These are phyloP conservation scores for Galemys pyrenaicus DNA, from an alignment of 2,113 vertebrate species.

Conservation along the genomic window DNA sequence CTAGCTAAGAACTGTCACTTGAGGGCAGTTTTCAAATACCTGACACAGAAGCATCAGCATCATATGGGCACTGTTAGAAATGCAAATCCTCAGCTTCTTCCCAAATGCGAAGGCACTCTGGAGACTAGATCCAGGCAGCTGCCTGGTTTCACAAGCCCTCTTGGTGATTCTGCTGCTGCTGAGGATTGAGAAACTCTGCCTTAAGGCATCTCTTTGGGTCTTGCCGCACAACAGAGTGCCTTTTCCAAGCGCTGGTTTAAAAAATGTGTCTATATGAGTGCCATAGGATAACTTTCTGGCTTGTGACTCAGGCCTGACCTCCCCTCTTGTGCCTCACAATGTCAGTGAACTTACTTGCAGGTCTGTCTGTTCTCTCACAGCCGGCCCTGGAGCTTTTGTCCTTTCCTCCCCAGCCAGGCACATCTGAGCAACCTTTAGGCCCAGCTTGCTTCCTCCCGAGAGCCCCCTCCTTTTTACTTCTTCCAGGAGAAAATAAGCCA, in stretches of 20 bases:
- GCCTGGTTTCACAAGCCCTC: not conserved
- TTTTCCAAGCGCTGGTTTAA: not conserved
- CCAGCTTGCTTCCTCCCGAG: not conserved
- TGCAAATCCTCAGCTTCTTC: not conserved
- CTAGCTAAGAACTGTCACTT: not conserved
- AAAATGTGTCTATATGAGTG: not conserved
- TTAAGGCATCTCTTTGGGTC: not conserved
- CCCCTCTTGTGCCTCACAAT: not conserved
- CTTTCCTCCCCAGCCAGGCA: not conserved
- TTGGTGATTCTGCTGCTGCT: not conserved
- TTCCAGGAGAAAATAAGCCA: not conserved
- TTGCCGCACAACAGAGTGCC: not conserved
- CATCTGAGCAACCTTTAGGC: not conserved
- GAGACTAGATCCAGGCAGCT: not conserved
- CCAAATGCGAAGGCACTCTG: not conserved
- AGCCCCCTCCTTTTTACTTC: not conserved
- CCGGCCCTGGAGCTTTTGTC: not conserved
- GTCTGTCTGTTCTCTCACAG: not conserved
- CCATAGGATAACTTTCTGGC: not conserved
- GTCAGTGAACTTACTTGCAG: too few species aligned
- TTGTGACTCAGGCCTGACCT: not conserved
- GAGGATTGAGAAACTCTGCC: not conserved
- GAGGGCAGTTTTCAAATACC: constrained; percentile 9
- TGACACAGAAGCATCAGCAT: not conserved
- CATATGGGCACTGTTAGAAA: not conserved